These are phyloP conservation scores for Eunapius fragilis DNA, from an alignment of 37 sponge, comb jelly and placozoan species.

Conservation along the genomic window DNA sequence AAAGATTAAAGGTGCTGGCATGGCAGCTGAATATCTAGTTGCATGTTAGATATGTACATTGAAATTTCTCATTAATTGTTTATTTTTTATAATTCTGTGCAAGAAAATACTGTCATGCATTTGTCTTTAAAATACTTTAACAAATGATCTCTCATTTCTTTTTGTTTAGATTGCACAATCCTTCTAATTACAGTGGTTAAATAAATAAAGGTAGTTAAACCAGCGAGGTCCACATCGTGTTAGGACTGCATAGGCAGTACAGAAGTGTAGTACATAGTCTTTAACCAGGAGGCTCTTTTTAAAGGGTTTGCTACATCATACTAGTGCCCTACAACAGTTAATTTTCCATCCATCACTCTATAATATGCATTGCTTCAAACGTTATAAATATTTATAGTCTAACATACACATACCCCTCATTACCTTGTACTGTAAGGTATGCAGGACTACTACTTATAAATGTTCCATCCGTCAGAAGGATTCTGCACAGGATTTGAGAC, in stretches of 20 bases:
- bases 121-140: constrained; percentile 21
- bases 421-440: neutral
- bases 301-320: too few relatives aligned
- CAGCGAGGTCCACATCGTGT: too few relatives aligned
- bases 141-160: constrained; percentile 41
- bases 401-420: too few relatives aligned
- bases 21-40: constrained; percentile 1
- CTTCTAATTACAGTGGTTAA: too few relatives aligned
- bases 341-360: too few relatives aligned
- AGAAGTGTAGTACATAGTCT: too few relatives aligned
- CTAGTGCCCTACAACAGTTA: too few relatives aligned
- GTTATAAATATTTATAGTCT: too few relatives aligned
- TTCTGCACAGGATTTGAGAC: neutral
- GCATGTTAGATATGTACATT: neutral
- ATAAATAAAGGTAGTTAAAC: too few relatives aligned
- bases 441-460: neutral
- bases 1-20: constrained; percentile 61
- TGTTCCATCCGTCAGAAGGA: neutral
- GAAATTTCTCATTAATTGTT: neutral
- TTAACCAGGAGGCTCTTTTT: too few relatives aligned
- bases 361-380: too few relatives aligned
- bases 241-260: too few relatives aligned
- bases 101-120: neutral
- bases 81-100: neutral
- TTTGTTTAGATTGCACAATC: constrained; percentile 22